A percentile compares a stretch with the other conserved stretches of the same genome.
These are phyloP conservation scores for Athalia rosae DNA, from an alignment of 2,888 invertebrate genomes.

Conservation along the genomic window DNA sequence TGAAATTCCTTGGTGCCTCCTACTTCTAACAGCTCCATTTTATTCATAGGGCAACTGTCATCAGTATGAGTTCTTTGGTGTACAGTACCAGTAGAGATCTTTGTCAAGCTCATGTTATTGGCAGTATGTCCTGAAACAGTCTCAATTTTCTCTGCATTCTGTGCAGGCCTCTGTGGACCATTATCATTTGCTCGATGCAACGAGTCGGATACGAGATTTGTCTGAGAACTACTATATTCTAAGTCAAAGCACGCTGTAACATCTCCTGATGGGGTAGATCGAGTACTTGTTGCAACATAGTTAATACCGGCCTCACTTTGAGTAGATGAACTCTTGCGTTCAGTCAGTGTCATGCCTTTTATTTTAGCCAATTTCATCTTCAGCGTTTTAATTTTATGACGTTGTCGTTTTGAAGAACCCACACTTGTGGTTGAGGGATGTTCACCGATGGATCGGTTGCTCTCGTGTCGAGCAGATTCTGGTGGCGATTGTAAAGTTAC, in stretches of 20 bases:
- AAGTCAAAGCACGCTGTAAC: background rate
- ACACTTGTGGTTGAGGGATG: background rate
- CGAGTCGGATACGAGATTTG: background rate
- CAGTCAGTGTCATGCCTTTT: background rate
- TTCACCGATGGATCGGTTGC: background rate
- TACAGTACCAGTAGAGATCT: background rate
- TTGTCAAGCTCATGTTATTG: too few relatives aligned
- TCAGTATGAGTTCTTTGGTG: background rate
- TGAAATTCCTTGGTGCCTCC: background rate
- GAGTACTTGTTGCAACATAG: background rate
- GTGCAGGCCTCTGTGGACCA: too few relatives aligned
- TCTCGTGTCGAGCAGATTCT: background rate
- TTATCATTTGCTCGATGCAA: too few relatives aligned
- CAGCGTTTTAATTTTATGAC: background rate
- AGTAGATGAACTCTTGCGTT: conserved; percentile 2
- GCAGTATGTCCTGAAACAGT: too few relatives aligned
- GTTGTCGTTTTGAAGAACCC: background rate
- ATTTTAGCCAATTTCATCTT: background rate
- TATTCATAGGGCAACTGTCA: background rate
- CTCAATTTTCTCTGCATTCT: too few relatives aligned
- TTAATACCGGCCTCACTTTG: background rate
- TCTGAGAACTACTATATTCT: background rate
- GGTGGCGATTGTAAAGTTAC: background rate
- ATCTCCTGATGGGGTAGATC: background rate
- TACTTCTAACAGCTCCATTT: background rate